These are phyloP conservation scores for Pollimyrus isidori DNA, from an alignment of 2,113 vertebrate genomes.

Conservation along the genomic window DNA sequence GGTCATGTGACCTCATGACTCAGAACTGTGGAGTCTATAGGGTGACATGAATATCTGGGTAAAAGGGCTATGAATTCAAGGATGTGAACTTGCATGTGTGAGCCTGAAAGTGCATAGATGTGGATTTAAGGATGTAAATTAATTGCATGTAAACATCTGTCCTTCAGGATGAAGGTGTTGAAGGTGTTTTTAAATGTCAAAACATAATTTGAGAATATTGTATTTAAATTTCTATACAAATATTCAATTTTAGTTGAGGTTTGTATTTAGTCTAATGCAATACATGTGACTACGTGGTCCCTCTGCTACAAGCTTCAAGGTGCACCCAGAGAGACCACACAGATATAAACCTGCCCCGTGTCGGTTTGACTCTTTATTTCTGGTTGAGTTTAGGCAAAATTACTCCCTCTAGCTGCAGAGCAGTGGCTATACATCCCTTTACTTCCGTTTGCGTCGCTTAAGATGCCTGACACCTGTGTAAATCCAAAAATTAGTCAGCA, in stretches of 20 bases:
- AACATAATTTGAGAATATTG: background rate
- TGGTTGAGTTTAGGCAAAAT: background rate
- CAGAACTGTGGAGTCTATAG: background rate
- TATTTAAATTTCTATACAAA: background rate
- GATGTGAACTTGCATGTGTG: background rate
- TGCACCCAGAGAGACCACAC: background rate
- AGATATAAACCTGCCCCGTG: background rate
- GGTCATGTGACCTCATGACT: background rate
- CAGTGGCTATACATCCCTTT: background rate
- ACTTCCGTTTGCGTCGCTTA: background rate
- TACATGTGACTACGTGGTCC: background rate
- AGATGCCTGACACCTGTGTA: background rate
- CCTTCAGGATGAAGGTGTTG: background rate
- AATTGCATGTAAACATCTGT: background rate
- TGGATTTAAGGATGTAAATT: background rate
- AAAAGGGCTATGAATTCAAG: background rate
- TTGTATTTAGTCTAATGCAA: background rate
- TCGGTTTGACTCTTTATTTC: background rate
- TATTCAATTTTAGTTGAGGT: background rate
- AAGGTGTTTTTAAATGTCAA: background rate
- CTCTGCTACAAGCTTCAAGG: background rate
- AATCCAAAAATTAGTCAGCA: background rate
- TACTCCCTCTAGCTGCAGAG: background rate
- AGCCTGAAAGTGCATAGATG: background rate
- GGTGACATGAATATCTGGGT: background rate